Base-by-base conservation (phyloP, 2,797 vertebrate species). In the Paguma larvata region DNA sequence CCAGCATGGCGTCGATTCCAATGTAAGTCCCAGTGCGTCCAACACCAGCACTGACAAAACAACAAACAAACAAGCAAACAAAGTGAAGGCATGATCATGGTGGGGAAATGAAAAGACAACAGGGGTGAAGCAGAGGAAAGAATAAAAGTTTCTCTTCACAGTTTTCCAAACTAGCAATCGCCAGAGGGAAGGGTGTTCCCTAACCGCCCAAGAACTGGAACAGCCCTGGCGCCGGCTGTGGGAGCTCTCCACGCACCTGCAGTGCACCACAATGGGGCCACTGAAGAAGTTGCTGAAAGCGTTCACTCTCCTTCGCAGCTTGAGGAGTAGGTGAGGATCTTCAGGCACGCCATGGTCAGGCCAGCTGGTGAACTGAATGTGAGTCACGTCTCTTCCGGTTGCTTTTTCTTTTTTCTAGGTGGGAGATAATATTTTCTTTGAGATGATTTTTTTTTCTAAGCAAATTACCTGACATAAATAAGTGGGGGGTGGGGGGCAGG, bases 361-460 rank as follows among this genome's bases (percentile, higher is more conserved):
- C 99, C 99, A 99, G 84, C 99, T 99, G 92, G 99, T 99, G 98
- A 99, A 99, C 98, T 99, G 99, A 97, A 99, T 99, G 92, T 99
- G 99, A 18, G 99, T 99, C 95, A 99, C 99, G 67, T 99, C 99
- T 96, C 99, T 99, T 96, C 99, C 99, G 0, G 98, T 10, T 89
- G 98, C 98, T 86, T 99, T 99, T 51, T 99, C 99, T 93, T 98
- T 99, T 98, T 98, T 99, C 99, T 99, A 96, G 53, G 89, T 0
- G 93, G 98, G 92, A 34, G 44, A 86, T 30, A 77, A 68, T 7
- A 23, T 7, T 1, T 46, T 3, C 4, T 27, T 46, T 73, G 41
- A 91, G 63, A 46, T 12, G 0, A 19, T 41, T 27, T 73, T 32
- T 59, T 48, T 32, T 34, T 32, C 3, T 25, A 70, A 77, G 73